Base-by-base conservation (phyloP, 1,140 invertebrate genomes). In the Gonioctena quinquepunctata region DNA sequence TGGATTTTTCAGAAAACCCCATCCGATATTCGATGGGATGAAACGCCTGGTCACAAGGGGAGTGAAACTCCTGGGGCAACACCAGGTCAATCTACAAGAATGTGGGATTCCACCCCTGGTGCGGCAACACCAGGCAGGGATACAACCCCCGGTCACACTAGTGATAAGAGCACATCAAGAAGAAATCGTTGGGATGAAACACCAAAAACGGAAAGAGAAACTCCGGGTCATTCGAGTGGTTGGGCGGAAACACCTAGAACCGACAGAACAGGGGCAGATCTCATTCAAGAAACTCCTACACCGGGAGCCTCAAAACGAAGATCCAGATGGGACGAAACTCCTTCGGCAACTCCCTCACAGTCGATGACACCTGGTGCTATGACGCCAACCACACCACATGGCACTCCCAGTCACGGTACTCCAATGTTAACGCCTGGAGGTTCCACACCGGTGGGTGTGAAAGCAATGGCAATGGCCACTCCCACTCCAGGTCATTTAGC, bases 151-250 rank as follows among this genome's bases (percentile, higher is more conserved):
- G 93, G 92, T 0, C 93, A 94, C 76, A 6, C 23, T 3, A 49
- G 63, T 13, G 93, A 93, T 75, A 92, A 92, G 83, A 87, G 91
- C n/a, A 90, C 90, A 19, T 90, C 90, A 16, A 84, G 96, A 16
- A 88, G 97, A 66, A 99, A 99, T 86, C 90, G 98, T 68, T 99
- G 98, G 98, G 98, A 99, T 87, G 98, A 99, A 86, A 99, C 98
- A 2, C 97, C 98, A 0, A 97, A 96, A 87, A 98, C 96, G 13
- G 96, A 98, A 83, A 89, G 96, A 81, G 96, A 98, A 86, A 99
- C 96, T 2, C 96, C 96, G 3, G 96, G 94, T 0, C 95, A 98
- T 84, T 92, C 89, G 48, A 95, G 94, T 81, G 96, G 96, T 16
- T 99, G 98, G 93, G 96, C 97, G 11, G 98, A 99, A 85, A 99